Evolutionary conservation across 2,113 vertebrate genomes (phyloP).

Genomic region (Andinoacara biseriatus): DNA sequence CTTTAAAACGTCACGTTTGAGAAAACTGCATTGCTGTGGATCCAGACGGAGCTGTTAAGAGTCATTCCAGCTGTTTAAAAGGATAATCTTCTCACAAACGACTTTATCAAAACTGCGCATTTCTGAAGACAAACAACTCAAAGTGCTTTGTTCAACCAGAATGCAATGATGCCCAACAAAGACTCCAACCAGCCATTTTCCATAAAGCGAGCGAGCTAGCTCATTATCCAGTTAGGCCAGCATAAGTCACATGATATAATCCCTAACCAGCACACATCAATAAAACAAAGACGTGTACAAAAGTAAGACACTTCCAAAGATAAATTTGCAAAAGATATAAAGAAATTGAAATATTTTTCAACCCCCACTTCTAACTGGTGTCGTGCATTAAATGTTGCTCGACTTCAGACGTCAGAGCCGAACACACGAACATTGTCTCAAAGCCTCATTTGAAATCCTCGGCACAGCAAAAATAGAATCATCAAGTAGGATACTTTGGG

Average conservation of each 20-base stretch:
- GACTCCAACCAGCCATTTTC: constrained; percentile 54
- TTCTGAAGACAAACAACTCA: constrained; percentile 36
- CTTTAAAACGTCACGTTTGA: constrained; percentile 53
- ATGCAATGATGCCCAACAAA: constrained; percentile 39
- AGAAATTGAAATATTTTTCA: constrained; percentile 7
- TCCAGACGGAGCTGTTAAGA: neutral
- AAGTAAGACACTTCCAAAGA: constrained; percentile 8
- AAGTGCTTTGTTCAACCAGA: neutral
- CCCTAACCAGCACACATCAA: constrained; percentile 36
- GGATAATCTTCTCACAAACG: constrained; percentile 64
- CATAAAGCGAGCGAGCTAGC: constrained; percentile 39
- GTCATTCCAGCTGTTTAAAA: constrained; percentile 45
- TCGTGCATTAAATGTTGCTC: constrained; percentile 1
- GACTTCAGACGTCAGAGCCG: constrained; percentile 20
- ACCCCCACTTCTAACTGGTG: constrained; percentile 17
- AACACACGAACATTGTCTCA: neutral
- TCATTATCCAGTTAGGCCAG: constrained; percentile 40
- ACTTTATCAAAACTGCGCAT: constrained; percentile 47
- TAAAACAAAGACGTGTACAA: constrained; percentile 39
- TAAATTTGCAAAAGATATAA: neutral
- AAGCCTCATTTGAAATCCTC: constrained; percentile 11
- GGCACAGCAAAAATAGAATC: neutral
- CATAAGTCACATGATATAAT: constrained; percentile 57
- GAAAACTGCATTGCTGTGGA: constrained; percentile 54
- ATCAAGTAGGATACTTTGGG: neutral